A percentile compares a stretch with the other conserved stretches of the same genome.
phyloP scores from a whole-genome alignment of 2,888 invertebrate genomes.

The Nomada goodeniana region DNA sequence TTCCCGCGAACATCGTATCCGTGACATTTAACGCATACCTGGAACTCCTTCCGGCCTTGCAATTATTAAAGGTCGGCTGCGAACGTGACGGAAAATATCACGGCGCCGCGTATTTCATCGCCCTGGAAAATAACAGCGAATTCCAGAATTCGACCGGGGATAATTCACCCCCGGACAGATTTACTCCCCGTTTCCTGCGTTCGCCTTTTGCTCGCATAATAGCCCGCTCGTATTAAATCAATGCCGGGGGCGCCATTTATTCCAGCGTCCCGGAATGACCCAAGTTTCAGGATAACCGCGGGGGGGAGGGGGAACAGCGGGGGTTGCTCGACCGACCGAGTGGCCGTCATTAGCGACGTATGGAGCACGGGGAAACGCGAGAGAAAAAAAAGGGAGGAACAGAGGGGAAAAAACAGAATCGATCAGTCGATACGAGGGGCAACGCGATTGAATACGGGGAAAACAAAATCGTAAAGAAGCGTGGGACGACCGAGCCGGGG shows the following conservation, averaged over 20 bases:
- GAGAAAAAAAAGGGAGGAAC: not conserved
- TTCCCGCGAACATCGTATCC: not conserved
- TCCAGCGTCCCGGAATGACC: conserved; percentile 38
- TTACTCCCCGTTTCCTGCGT: conserved; percentile 46
- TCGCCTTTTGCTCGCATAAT: conserved; percentile 37
- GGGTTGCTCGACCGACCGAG: conserved; percentile 10
- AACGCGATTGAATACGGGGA: conserved; percentile 22
- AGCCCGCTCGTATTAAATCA: conserved; percentile 51
- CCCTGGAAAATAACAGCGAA: conserved; percentile 31
- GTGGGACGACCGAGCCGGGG: not conserved
- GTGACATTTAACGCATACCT: conserved; percentile 1
- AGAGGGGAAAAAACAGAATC: conserved; percentile 22
- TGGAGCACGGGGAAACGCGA: not conserved
- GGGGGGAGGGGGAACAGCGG: not conserved
- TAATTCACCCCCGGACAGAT: conserved; percentile 54
- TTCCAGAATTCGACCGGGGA: conserved; percentile 31
- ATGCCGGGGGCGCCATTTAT: conserved; percentile 45
- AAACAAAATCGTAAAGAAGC: conserved; percentile 26
- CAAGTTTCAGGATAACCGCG: conserved; percentile 35
- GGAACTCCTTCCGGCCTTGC: not conserved
- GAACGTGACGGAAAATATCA: conserved; percentile 12
- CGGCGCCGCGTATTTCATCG: conserved; percentile 15
- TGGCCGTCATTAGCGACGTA: conserved; percentile 38
- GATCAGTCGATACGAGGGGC: not conserved
- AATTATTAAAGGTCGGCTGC: conserved; percentile 13